A percentile compares a stretch with the other conserved stretches of the same genome.
phyloP scores from a whole-genome alignment of 2,888 invertebrate genomes.

The Drosophila demipolita region DNA sequence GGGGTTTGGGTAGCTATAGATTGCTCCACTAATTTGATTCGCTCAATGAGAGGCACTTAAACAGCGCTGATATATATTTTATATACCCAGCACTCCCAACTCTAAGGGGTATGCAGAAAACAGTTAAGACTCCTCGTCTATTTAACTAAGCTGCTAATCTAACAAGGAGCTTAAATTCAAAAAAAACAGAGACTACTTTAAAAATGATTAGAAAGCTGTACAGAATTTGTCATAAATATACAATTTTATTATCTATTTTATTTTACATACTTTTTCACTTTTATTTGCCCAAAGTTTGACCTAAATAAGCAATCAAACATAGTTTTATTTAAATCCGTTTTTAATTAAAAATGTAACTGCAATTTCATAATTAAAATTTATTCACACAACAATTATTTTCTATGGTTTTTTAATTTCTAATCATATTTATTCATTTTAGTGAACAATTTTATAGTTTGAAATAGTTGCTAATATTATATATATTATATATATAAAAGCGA shows the following conservation, averaged over 20 bases:
- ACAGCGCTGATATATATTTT: slow-evolving; percentile 62
- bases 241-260: neutral
- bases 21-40: slow-evolving; percentile 78
- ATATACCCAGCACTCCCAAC: slow-evolving; percentile 29
- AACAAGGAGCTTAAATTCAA: neutral
- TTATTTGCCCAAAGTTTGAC: neutral
- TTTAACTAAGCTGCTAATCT: neutral
- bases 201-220: neutral
- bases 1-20: slow-evolving; percentile 55
- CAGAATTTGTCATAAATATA: neutral
- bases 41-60: slow-evolving; percentile 74
- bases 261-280: neutral
- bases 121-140: neutral
- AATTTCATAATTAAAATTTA: neutral
- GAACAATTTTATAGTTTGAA: neutral
- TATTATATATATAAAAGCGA: neutral
- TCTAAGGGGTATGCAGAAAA: neutral
- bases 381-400: neutral
- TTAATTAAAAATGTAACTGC: neutral
- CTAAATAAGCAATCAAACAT: neutral
- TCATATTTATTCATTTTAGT: neutral
- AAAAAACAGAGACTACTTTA: neutral
- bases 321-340: neutral
- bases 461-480: neutral
- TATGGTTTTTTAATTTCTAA: neutral